Evolutionary conservation across 2,888 invertebrate genomes (phyloP).

Genomic region (Spialia ferax): DNA sequence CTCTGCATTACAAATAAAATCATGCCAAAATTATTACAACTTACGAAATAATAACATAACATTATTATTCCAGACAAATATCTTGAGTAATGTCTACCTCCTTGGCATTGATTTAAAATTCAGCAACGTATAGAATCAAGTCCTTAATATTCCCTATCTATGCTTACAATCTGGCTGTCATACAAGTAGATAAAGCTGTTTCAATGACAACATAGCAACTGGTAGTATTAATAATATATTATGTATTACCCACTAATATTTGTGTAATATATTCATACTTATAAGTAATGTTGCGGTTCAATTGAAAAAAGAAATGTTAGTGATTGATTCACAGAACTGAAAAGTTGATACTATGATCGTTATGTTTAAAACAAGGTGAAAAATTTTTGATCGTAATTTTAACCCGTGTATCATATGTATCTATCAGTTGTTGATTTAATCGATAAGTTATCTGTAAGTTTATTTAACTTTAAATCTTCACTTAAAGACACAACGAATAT

Average conservation of each 20-base stretch:
- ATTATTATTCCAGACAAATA: no score
- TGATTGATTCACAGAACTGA: conserved; percentile 87
- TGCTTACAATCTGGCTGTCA: conserved; percentile 70
- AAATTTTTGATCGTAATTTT: conserved; percentile 73
- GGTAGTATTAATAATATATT: conserved; percentile 40
- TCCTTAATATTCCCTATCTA: conserved; percentile 53
- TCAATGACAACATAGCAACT: conserved; percentile 44
- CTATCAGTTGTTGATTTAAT: conserved; percentile 82
- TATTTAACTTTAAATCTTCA: conserved; percentile 47
- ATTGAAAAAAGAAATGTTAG: conserved; percentile 72
- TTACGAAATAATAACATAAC: no score
- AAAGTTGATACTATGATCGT: conserved; percentile 83
- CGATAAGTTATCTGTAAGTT: conserved; percentile 69
- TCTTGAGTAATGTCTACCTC: no score
- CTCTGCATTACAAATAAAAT: not conserved
- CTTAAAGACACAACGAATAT: conserved; percentile 76
- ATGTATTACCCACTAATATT: conserved; percentile 43
- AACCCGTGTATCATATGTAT: conserved; percentile 77
- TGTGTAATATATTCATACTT: conserved; percentile 46
- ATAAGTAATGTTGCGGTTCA: conserved; percentile 62
- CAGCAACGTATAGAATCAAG: conserved; percentile 21
- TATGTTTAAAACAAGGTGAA: conserved; percentile 75
- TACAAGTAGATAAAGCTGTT: conserved; percentile 62
- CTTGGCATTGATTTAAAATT: no score
- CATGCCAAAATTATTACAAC: no score